A percentile compares a stretch with the other conserved stretches of the same genome.
These are phyloP conservation scores for Sesamia inferens DNA, from an alignment of 2,888 invertebrate species.

Conservation along the genomic window DNA sequence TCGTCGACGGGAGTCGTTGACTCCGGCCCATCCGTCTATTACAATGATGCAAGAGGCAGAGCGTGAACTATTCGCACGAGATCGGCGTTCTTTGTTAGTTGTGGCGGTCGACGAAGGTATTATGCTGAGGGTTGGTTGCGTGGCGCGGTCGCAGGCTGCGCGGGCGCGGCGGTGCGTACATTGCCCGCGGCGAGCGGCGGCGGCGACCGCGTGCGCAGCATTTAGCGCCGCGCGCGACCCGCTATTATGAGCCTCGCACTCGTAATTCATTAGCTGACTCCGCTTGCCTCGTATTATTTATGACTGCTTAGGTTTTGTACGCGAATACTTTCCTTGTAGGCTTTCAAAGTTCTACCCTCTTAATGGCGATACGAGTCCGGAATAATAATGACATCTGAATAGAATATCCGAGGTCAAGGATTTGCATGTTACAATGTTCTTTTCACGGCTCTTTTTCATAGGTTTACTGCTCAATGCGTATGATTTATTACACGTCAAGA, in stretches of 20 bases:
- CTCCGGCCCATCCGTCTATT: constrained; percentile 74
- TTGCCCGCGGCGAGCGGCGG: constrained; percentile 67
- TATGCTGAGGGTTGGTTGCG: constrained; percentile 54
- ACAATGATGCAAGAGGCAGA: constrained; percentile 81
- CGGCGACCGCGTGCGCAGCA: constrained; percentile 64
- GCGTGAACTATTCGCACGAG: constrained; percentile 83
- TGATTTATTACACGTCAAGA: constrained; percentile 72
- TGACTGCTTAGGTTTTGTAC: constrained; percentile 82
- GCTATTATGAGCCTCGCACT: constrained; percentile 79
- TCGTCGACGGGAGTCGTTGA: constrained; percentile 82
- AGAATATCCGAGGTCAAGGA: constrained; percentile 81
- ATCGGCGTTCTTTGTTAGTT: constrained; percentile 69
- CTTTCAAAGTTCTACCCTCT: constrained; percentile 75
- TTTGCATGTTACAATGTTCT: constrained; percentile 76
- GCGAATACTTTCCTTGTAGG: constrained; percentile 77
- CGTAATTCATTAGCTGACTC: constrained; percentile 87
- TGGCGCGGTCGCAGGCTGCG: constrained; percentile 48
- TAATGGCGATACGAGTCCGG: constrained; percentile 74
- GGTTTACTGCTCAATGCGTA: constrained; percentile 65
- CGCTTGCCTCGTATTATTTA: constrained; percentile 85
- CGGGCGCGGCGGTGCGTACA: constrained; percentile 62
- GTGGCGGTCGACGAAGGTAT: constrained; percentile 42
- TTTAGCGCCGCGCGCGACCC: constrained; percentile 73
- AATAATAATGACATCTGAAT: constrained; percentile 84
- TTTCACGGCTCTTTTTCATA: constrained; percentile 70